Base-by-base conservation (phyloP, 2,113 vertebrate species). In the Neogale vison region DNA sequence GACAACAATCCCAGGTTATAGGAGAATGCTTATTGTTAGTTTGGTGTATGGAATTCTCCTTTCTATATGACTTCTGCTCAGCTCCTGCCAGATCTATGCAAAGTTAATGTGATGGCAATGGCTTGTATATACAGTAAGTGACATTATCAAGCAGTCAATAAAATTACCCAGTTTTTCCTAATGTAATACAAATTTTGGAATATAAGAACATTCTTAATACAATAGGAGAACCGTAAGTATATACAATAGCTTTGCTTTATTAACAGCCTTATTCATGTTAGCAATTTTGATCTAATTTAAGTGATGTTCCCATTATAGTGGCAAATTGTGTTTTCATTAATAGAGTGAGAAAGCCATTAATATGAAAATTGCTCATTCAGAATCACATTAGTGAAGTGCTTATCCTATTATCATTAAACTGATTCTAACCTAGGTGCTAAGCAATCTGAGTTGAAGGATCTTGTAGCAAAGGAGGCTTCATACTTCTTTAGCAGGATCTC, bases 271-370 rank as follows among this genome's bases (percentile, higher is more conserved):
- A 93, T 94, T 93, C 87, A 39, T 10, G 0, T 96, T 95, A 97
- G 87, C 71, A 98, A 90, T 97, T 98, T 96, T 97, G 93, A 93
- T 97, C 84, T 96, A 86, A 98, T 98, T 97, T 97, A 98, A 96
- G 94, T 90, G 86, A 97, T 97, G 92, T 92, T 88, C 90, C 94
- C 55, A 94, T 95, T 96, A 97, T 31, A 87, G 71, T 65, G 71
- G 90, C 77, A 61, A 98, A 98, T 94, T 93, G 31, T 95, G 67
- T 97, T 98, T 98, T 98, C 97, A 98, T 89, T 98, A 98, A 98
- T 97, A 93, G 18, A 97, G 80, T 39, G 93, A 97, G 90, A 97
- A 98, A 98, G 39, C 31, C 83, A 98, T 97, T 97, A 98, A 98
- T 95, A 98, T 85, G 88, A 98, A 99, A 98, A 98, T 39, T 97